A percentile compares a stretch with the other conserved stretches of the same genome.
These are phyloP conservation scores for Cyclophora punctaria DNA, from an alignment of 2,888 invertebrate species.

Conservation along the genomic window DNA sequence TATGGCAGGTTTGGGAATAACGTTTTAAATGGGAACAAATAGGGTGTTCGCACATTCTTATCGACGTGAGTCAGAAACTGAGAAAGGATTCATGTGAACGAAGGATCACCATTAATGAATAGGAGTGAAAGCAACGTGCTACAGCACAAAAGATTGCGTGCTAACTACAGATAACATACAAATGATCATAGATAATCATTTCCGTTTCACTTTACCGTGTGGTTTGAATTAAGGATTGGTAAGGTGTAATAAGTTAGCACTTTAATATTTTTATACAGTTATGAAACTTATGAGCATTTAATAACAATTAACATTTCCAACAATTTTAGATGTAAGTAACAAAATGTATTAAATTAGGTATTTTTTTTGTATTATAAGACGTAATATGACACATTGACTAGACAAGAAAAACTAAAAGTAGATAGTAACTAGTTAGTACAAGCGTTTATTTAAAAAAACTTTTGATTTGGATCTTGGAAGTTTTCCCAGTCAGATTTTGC, in stretches of 20 bases:
- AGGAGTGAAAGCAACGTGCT: constrained; percentile 45
- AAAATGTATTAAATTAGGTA: no score
- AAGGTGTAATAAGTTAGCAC: no score
- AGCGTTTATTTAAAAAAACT: not conserved
- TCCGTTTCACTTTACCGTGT: no score
- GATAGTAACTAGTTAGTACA: not conserved
- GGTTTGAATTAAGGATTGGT: no score
- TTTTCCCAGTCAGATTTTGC: no score
- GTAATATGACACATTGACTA: no score
- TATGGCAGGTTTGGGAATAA: constrained; percentile 3
- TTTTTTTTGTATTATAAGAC: no score
- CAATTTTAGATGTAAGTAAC: no score
- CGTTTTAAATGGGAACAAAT: constrained; percentile 22
- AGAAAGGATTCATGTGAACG: constrained; percentile 41
- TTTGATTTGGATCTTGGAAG: no score
- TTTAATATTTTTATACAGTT: no score
- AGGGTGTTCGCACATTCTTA: constrained; percentile 47
- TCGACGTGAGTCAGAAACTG: constrained; percentile 33
- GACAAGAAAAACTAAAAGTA: not conserved
- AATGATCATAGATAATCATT: constrained; percentile 1
- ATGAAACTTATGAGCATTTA: no score
- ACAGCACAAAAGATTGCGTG: constrained; percentile 34
- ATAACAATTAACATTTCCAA: no score
- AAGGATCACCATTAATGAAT: constrained; percentile 19
- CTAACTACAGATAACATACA: constrained; percentile 34